A percentile compares a stretch with the other conserved stretches of the same genome.
Evolutionary conservation across 2,888 invertebrate species (phyloP).

Genomic region (Phoenoteleia sp.): DNA sequence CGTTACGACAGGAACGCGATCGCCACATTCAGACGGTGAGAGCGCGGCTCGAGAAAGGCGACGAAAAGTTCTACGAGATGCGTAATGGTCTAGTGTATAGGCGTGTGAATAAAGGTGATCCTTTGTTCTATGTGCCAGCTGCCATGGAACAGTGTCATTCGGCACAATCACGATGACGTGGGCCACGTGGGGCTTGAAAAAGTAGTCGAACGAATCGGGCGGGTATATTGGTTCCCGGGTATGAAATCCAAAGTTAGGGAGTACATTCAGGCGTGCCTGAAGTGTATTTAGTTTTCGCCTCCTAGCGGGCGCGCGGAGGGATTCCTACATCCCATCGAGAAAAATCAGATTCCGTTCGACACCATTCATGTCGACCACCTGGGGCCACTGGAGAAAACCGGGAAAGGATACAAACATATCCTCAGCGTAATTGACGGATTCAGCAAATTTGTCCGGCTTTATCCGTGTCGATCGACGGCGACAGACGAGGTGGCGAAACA

Average conservation of each 20-base stretch:
- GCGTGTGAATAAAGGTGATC: neutral
- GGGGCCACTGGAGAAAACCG: conserved; percentile 73
- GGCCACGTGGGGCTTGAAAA: conserved; percentile 64
- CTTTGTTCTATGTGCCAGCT: neutral
- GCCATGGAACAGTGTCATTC: conserved; percentile 61
- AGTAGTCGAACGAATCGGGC: conserved; percentile 44
- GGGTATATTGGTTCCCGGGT: conserved; percentile 33
- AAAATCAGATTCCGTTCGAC: conserved; percentile 75
- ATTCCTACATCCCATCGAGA: conserved; percentile 74
- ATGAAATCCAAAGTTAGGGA: conserved; percentile 7
- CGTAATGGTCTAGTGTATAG: neutral
- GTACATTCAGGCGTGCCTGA: conserved; percentile 10
- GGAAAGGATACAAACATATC: conserved; percentile 65
- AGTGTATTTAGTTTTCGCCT: conserved; percentile 16
- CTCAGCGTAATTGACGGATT: conserved; percentile 76
- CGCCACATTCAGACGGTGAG: neutral
- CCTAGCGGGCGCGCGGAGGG: conserved; percentile 69
- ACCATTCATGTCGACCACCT: conserved; percentile 77
- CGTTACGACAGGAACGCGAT: conserved; percentile 15
- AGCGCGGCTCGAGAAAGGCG: neutral
- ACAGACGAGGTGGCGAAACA: conserved; percentile 36
- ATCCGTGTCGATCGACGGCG: conserved; percentile 64
- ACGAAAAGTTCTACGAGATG: neutral
- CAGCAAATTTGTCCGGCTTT: conserved; percentile 75
- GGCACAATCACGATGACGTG: conserved; percentile 46